Percentiles rank a stretch among this genome's conserved stretches.
phyloP scores from a whole-genome alignment of 2,797 vertebrate species.

The Lophotriccus pileatus region DNA sequence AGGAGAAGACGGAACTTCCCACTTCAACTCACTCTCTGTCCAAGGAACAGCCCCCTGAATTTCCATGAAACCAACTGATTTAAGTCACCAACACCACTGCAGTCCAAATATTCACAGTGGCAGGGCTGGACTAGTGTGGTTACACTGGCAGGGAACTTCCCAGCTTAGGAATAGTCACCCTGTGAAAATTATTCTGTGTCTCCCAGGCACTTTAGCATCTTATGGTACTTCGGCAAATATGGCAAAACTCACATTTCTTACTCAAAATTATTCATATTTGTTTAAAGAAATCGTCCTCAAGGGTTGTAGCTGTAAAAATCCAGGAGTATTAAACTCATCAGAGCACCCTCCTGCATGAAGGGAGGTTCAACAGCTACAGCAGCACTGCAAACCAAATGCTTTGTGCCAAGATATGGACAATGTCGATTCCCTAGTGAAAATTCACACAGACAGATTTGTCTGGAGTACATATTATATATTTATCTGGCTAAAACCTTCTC shows the following conservation, averaged over 20 bases:
- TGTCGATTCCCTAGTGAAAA: neutral
- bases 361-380: neutral
- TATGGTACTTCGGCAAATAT: neutral
- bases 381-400: neutral
- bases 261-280: neutral
- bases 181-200: neutral
- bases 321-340: neutral
- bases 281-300: neutral
- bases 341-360: neutral
- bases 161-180: neutral
- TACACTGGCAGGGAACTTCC: neutral
- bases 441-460: neutral
- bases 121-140: neutral
- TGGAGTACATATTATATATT: neutral
- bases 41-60: neutral
- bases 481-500: neutral
- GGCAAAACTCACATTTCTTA: neutral
- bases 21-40: neutral
- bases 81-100: neutral
- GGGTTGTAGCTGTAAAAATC: neutral
- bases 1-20: neutral
- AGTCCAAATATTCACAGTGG: neutral
- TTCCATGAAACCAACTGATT: neutral
- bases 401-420: neutral
- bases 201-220: neutral